Evolutionary conservation across 1,140 invertebrate species (phyloP), one percentile per base, ranked within the genome.

Genomic region (Danaus plexippus): DNA sequence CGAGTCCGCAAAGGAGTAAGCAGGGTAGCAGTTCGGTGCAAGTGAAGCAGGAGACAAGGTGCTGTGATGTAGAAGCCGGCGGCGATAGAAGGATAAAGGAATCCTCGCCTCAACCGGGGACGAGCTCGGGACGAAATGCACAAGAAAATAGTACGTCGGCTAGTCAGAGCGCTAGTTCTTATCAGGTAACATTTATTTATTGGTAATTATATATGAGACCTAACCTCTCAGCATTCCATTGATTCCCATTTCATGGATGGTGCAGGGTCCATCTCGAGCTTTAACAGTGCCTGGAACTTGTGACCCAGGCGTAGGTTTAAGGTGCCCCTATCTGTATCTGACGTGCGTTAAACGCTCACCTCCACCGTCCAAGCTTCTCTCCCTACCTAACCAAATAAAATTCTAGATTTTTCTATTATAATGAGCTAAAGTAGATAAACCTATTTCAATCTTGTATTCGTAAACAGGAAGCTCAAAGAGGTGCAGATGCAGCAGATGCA

Each of bases 101-200:
- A 8, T 50, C 57, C 41, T 77, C 75, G 1, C 79, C 80, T n/a
- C 83, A 86, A 50, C 83, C 83, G 1, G 78, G 80, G 11, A 71
- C 83, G 1, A 84, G 80, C 60, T 68, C 74, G 15, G 69, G 66
- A 22, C 55, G 64, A 49, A 57, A 62, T 50, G 12, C 45, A 45
- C 70, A 69, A 48, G 10, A 64, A 54, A 65, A 66, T 46, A 67
- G 54, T 52, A 57, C 13, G 58, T 57, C 45, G 55, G 40, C 57
- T 57, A 44, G 12, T 46, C n/a, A 43, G 42, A 47, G 22, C 2
- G 41, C 42, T 12, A 58, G 49, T 47, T 59, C 61, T 45, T 60
- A 64, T 58, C 66, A 68, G 64, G 73, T 76, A 50, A 57, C 42
- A 62, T 32, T 47, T 54, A 32, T 11, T 51, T 22, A 22, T 22